phyloP scores from a whole-genome alignment of 2,888 invertebrate species.

The Bursaphelenchus okinawaensis region DNA sequence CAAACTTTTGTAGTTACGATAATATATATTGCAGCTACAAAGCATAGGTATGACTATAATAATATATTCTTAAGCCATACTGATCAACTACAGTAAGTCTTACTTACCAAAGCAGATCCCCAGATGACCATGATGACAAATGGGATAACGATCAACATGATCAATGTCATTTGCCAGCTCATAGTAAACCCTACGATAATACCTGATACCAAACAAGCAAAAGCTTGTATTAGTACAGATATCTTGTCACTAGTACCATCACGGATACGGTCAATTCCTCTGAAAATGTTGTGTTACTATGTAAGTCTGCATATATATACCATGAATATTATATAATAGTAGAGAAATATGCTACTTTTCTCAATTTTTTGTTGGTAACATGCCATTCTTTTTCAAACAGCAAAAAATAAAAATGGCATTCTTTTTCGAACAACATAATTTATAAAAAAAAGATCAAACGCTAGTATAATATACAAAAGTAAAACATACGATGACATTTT shows the following conservation, averaged over 20 bases:
- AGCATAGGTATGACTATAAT: too few species aligned
- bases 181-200: constrained; percentile 31
- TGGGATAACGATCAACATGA: constrained; percentile 54
- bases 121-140: constrained; percentile 57
- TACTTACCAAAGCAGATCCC: constrained; percentile 58
- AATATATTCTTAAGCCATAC: too few species aligned
- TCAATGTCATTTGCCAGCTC: constrained; percentile 49
- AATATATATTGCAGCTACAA: too few species aligned
- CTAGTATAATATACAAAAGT: constrained; percentile 8
- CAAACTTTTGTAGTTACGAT: neutral
- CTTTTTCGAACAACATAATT: too few species aligned
- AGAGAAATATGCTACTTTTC: too few species aligned
- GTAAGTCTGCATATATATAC: too few species aligned
- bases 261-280: constrained; percentile 49
- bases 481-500: constrained; percentile 58
- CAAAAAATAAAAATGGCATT: too few species aligned
- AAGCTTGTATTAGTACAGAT: constrained; percentile 38
- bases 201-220: constrained; percentile 41
- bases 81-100: neutral
- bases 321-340: too few species aligned
- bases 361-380: too few species aligned
- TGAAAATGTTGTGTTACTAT: too few species aligned
- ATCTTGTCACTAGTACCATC: constrained; percentile 49
- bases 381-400: too few species aligned
- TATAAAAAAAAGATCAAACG: neutral